phyloP scores from a whole-genome alignment of 2,888 invertebrate genomes.

The Heliconius ethilla region DNA sequence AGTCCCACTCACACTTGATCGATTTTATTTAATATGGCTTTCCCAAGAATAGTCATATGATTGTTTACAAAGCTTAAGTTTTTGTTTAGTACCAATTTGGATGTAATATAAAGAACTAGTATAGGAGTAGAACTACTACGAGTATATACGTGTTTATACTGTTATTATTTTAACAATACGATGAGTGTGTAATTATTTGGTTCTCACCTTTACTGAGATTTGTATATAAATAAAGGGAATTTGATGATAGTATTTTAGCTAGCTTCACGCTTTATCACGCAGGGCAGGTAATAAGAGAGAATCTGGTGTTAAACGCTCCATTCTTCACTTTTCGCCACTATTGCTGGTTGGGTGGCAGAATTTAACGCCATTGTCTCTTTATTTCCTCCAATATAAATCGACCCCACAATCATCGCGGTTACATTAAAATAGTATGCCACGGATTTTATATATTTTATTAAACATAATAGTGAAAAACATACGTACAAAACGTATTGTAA shows the following conservation, averaged over 20 bases:
- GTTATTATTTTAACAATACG: slow-evolving; percentile 2
- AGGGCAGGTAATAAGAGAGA: no score
- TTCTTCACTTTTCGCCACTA: no score
- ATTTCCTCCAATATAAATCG: no score
- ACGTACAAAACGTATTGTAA: background rate
- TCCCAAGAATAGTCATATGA: background rate
- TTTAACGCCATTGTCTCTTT: no score
- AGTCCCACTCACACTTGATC: background rate
- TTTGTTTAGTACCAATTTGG: slow-evolving; percentile 7
- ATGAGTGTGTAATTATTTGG: background rate
- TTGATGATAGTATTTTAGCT: background rate
- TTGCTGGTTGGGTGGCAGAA: no score
- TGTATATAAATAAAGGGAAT: background rate
- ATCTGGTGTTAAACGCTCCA: no score
- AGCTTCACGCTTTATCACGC: no score
- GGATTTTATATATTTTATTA: no score
- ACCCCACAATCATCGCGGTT: no score
- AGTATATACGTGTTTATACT: background rate
- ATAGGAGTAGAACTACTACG: background rate
- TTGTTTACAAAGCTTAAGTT: background rate
- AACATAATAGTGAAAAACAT: no score
- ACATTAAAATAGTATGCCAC: no score
- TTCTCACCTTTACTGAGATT: background rate
- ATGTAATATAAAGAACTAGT: slow-evolving; percentile 1
- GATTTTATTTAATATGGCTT: background rate